Conservation (phyloP, 1,140 invertebrate species). For the Aphelinus atriplicis region DNA sequence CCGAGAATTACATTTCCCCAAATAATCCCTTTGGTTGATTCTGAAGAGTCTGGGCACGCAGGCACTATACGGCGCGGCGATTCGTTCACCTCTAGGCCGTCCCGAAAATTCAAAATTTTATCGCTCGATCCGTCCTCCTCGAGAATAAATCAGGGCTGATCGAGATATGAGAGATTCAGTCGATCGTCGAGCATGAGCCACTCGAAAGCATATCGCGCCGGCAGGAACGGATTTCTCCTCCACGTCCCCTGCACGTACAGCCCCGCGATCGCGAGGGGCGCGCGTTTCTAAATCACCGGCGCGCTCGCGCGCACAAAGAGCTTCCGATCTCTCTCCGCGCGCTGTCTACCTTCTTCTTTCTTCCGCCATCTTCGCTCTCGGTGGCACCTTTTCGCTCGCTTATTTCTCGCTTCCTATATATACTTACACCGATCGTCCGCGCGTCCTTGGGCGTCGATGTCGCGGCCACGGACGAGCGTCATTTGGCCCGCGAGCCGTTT, state of each 20-base stretch:
- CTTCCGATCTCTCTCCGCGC: conserved; percentile 3
- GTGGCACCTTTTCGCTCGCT: conserved; percentile 13
- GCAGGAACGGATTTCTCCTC: conserved; percentile 2
- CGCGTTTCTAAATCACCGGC: conserved; percentile 18
- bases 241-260: background rate
- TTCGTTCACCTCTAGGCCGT: background rate
- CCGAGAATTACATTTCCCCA: too few relatives aligned
- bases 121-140: background rate
- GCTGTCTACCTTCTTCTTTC: conserved; percentile 32
- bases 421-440: conserved; percentile 19
- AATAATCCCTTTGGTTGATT: too few relatives aligned
- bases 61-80: too few relatives aligned
- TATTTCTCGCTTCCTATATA: conserved; percentile 10
- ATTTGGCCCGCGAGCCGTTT: background rate
- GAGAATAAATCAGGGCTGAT: conserved; percentile 1
- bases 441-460: conserved; percentile 38
- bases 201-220: background rate
- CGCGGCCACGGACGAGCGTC: background rate
- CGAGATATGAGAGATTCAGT: conserved; percentile 3
- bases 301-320: conserved; percentile 5
- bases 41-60: too few relatives aligned
- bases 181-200: background rate
- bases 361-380: background rate
- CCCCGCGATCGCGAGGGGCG: background rate
- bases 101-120: background rate